Conservation (phyloP, 2,888 invertebrate genomes). For the Drosophila sordidula region DNA sequence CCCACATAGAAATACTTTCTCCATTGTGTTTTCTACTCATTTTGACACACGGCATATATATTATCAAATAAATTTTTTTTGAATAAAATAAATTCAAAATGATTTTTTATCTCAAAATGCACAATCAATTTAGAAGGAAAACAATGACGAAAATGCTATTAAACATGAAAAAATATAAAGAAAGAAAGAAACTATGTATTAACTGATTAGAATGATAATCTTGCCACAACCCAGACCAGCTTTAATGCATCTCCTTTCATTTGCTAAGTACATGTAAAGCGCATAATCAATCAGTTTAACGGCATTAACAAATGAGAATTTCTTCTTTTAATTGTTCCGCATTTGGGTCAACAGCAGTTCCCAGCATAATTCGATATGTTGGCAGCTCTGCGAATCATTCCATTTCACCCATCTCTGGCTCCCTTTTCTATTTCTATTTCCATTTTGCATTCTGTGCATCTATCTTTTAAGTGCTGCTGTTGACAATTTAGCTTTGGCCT, state of each 20-base stretch:
- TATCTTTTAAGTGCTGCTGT: conserved; percentile 49
- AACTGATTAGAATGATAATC: too few species aligned
- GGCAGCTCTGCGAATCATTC: conserved; percentile 17
- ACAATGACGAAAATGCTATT: background rate
- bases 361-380: conserved; percentile 45
- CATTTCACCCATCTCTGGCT: conserved; percentile 2
- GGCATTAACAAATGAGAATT: conserved; percentile 32
- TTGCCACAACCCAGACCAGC: too few species aligned
- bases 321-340: background rate
- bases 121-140: too few species aligned
- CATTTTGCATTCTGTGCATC: conserved; percentile 28
- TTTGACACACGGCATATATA: too few species aligned
- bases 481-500: conserved; percentile 58
- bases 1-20: too few species aligned
- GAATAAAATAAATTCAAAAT: too few species aligned
- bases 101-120: too few species aligned
- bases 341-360: conserved; percentile 31
- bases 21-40: too few species aligned
- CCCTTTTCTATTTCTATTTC: conserved; percentile 5
- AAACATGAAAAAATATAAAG: too few species aligned
- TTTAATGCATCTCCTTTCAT: background rate
- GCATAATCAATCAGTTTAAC: conserved; percentile 41
- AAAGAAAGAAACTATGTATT: too few species aligned
- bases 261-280: background rate
- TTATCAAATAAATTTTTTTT: too few species aligned